Evolutionary conservation across 1,140 invertebrate genomes (phyloP), one percentile per base, ranked within the genome.

Genomic region (Gryllus bimaculatus): DNA sequence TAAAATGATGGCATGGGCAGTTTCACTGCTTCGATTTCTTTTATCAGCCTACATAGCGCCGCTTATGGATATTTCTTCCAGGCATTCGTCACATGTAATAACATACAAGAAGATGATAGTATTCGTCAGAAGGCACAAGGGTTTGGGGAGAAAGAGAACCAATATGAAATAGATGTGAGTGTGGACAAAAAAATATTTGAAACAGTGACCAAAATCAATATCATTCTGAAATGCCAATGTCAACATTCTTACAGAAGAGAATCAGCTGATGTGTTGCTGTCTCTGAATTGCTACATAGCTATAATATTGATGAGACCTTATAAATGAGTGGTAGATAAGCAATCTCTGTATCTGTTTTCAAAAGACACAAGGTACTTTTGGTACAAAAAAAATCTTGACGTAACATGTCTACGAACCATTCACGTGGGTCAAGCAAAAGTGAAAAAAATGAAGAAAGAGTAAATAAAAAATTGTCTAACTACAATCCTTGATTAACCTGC

Each of bases 71-170:
- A 78, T 49, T 78, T 78, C 77, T 78, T 78, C 48, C 20, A 8
- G 8, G 20, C 18, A 18, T 78, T 78, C 77, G 77, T 78, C 77
- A 78, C 47, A 78, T 6, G 48, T 78, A 78, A 78, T 8, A 48
- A 78, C 77, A 54, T 78, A 78, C 77, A 78, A 78, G 77, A 2
- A 75, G 74, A 75, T 75, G 2, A 75, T 20, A 75, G n/a, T 73
- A 73, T 73, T 73, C 66, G 1, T 77, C 48, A 49, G 77, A 78
- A 78, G 76, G 54, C 77, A 49, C 48, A 78, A 78, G 77, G 77
- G 47, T 54, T 49, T 0, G 21, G 5, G 77, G n/a, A 21, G 77
- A 20, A 78, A 73, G 26, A 2, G 26, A 39, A 39, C 26, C 1
- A 39, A 66, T 66, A 66, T 7, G 54, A 3, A 66, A 66, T 18